A percentile compares a stretch with the other conserved stretches of the same genome.
Conservation (phyloP, 2,113 vertebrate species). For the Noturus placidus region DNA sequence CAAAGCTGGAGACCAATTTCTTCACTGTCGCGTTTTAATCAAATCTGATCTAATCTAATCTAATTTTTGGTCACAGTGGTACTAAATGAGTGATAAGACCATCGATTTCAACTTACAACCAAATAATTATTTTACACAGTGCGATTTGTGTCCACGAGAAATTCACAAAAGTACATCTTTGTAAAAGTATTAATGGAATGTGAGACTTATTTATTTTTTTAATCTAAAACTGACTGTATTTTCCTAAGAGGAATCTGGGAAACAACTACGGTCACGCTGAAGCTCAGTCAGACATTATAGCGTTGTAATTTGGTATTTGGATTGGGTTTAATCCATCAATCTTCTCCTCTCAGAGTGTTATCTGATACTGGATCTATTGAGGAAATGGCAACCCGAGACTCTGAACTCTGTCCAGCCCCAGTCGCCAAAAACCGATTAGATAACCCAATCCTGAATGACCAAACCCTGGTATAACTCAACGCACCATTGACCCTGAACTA, state of each 20-base stretch:
- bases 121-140: background rate
- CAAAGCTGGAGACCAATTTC: background rate
- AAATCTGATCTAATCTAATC: background rate
- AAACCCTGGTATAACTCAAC: background rate
- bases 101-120: background rate
- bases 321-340: background rate
- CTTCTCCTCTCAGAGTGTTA: background rate
- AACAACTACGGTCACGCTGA: background rate
- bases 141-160: background rate
- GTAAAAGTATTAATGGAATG: background rate
- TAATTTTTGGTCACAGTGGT: background rate
- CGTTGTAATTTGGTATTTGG: background rate
- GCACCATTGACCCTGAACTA: background rate
- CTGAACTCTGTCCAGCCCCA: background rate
- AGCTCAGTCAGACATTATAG: background rate
- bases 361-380: background rate
- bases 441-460: background rate
- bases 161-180: too few species aligned
- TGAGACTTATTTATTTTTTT: background rate
- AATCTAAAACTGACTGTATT: background rate
- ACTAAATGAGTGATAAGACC: background rate
- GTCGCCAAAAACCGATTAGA: background rate
- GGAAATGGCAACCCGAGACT: conserved; percentile 16
- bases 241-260: background rate
- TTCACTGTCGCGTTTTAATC: background rate